Evolutionary conservation across 2,797 vertebrate genomes (phyloP), one percentile per base, ranked within the genome.

Genomic region (Enteromius anoplus): DNA sequence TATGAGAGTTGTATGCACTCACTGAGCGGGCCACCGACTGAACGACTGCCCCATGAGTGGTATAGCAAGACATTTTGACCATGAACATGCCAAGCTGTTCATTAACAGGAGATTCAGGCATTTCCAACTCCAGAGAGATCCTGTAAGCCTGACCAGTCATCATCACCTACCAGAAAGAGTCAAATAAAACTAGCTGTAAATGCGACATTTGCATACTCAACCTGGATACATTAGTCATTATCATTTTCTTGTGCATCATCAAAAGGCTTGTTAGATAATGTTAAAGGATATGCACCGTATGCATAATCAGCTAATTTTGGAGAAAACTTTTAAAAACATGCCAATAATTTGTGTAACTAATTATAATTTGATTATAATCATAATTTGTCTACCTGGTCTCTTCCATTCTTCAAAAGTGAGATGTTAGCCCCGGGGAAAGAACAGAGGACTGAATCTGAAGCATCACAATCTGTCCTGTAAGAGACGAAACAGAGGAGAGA

Each of bases 21-120:
- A 96, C 96, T 0, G 97, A 96, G 83, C 96, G 93, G 0, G 94
- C 92, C 23, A 96, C 94, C 0, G 95, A 93, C 0, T 94, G 94
- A 34, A 97, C 92, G 1, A 88, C 84, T 17, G 88, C 91, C 23
- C 96, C 96, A 0, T 93, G 94, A 87, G 91, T 93, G 42, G 95
- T 92, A 82, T 96, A 98, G 77, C 94, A 95, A 3, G 91, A 94
- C 90, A 97, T 95, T 84, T 90, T 94, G 75, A 98, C 92, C 95
- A 98, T 94, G 86, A 98, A 98, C 97, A 98, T 98, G 51, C 97
- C 97, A 71, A 98, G 85, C 19, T 95, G 92, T 84, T 96, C 95
- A 68, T 98, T 98, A 81, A 95, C 95, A 0, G 95, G 95, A 1
- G 97, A 98, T 91, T 98, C 97, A 0, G 97, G 97, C 92, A 98